phyloP scores from a whole-genome alignment of 2,113 vertebrate species.

The Pholis gunnellus region DNA sequence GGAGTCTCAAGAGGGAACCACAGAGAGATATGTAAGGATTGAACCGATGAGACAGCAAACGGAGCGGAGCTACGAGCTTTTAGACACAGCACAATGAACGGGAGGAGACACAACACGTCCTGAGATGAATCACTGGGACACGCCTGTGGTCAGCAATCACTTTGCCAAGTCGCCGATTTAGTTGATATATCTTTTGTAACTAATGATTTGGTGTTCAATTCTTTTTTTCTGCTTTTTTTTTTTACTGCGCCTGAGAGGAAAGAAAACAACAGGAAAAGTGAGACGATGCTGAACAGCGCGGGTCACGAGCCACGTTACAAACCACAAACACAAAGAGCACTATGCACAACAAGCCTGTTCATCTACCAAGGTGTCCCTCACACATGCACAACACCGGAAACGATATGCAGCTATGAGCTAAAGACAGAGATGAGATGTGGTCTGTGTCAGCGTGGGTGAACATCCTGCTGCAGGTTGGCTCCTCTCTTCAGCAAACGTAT shows the following conservation, averaged over 20 bases:
- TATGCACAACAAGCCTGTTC: background rate
- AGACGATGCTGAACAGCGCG: background rate
- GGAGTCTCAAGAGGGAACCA: slow-evolving; percentile 38
- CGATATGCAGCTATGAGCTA: slow-evolving; percentile 4
- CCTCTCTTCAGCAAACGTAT: background rate
- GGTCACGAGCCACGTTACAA: background rate
- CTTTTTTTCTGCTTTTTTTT: slow-evolving; percentile 14
- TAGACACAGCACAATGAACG: slow-evolving; percentile 29
- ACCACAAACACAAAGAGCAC: slow-evolving; percentile 10
- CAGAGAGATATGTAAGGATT: slow-evolving; percentile 34
- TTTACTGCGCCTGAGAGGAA: background rate
- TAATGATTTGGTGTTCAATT: slow-evolving; percentile 3
- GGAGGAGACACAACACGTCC: slow-evolving; percentile 32
- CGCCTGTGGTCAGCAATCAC: slow-evolving; percentile 31
- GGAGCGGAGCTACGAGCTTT: slow-evolving; percentile 28
- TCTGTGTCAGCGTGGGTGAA: slow-evolving; percentile 51
- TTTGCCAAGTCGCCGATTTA: slow-evolving; percentile 28
- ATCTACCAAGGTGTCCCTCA: background rate
- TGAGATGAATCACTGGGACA: slow-evolving; percentile 40
- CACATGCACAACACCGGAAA: slow-evolving; percentile 40
- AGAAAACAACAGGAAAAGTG: slow-evolving; percentile 5
- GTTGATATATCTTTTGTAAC: slow-evolving; percentile 17
- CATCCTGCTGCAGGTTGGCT: slow-evolving; percentile 21
- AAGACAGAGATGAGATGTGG: slow-evolving; percentile 32
- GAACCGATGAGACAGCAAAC: slow-evolving; percentile 54